Evolutionary conservation across 37 sponge, comb jelly and placozoan species (phyloP).

Genomic region (Agelas oroides): DNA sequence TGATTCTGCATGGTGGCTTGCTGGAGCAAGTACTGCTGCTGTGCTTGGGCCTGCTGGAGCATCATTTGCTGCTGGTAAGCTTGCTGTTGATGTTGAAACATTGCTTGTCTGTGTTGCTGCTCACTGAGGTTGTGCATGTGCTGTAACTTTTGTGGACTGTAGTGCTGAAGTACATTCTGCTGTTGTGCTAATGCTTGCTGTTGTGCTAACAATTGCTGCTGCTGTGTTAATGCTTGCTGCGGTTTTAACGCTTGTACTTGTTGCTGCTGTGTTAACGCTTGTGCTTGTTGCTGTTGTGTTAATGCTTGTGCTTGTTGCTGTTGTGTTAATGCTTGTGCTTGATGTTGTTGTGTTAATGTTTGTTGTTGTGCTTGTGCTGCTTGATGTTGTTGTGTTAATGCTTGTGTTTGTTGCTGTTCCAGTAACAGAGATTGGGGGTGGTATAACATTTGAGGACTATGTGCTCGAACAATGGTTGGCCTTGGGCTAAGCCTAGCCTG

Average conservation of each 20-base stretch:
- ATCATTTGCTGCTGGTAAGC: slow-evolving; percentile 17
- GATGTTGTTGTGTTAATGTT: background rate
- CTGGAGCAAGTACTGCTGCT: slow-evolving; percentile 38
- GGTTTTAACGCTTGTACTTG: too few relatives aligned
- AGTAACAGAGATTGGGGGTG: background rate
- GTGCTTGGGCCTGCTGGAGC: slow-evolving; percentile 26
- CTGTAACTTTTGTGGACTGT: too few relatives aligned
- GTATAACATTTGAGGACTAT: too few relatives aligned
- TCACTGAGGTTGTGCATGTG: background rate
- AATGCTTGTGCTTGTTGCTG: background rate
- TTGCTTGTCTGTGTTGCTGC: background rate
- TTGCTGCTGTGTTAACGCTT: too few relatives aligned
- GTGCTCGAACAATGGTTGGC: too few relatives aligned
- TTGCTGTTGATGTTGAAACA: slow-evolving; percentile 16
- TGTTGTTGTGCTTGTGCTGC: background rate
- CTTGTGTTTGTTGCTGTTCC: background rate
- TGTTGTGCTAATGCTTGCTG: too few relatives aligned
- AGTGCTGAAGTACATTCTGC: too few relatives aligned
- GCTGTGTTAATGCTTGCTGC: too few relatives aligned
- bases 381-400: too few relatives aligned
- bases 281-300: background rate
- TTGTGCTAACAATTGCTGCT: too few relatives aligned
- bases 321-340: background rate
- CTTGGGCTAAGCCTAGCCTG: too few relatives aligned
- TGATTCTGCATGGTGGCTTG: background rate